Evolutionary conservation across 2,113 vertebrate genomes (phyloP).

Genomic region (Cyanoderma ruficeps): DNA sequence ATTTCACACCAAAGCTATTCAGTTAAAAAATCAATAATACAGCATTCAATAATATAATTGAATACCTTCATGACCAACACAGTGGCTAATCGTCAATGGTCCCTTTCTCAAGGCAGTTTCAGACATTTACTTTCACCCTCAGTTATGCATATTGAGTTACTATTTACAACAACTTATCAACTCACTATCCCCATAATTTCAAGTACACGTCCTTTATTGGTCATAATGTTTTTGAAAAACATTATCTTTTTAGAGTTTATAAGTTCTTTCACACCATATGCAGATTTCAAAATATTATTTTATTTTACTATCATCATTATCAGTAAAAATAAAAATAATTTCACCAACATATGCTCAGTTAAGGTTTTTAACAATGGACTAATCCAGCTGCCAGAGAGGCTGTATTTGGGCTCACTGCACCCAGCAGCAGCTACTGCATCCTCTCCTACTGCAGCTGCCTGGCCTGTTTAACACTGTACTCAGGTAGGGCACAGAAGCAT

Average conservation of each 20-base stretch:
- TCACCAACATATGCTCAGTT: background rate
- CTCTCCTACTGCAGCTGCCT: background rate
- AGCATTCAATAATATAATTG: background rate
- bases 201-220: background rate
- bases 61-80: background rate
- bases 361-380: background rate
- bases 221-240: background rate
- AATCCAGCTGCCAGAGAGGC: background rate
- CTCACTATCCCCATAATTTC: background rate
- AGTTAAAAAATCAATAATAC: conserved; percentile 16
- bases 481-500: background rate
- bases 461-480: background rate
- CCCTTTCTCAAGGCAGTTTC: background rate
- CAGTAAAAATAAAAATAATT: background rate
- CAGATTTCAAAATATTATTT: background rate
- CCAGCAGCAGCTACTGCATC: background rate
- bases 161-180: background rate
- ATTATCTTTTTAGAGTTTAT: background rate
- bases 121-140: background rate
- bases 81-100: background rate
- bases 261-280: background rate
- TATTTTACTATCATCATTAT: background rate
- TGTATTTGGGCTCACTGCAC: background rate
- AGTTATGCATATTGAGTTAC: background rate
- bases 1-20: background rate